phyloP scores from a whole-genome alignment of 2,888 invertebrate species.

The Protonemura montana region DNA sequence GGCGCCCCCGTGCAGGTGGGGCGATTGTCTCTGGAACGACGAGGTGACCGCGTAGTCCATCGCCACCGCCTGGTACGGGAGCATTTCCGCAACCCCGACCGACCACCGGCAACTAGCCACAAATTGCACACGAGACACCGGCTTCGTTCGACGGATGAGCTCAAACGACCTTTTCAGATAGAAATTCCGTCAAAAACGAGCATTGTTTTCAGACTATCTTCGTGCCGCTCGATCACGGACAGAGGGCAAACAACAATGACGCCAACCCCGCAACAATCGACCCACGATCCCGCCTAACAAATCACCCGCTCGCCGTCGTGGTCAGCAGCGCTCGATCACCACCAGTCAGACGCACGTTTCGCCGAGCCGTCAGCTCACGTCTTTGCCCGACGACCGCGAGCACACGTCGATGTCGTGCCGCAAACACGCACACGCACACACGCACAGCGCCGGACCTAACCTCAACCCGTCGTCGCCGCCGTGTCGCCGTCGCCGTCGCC shows the following conservation, averaged over 20 bases:
- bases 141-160: too few species aligned
- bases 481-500: constrained; percentile 16
- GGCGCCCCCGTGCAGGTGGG: constrained; percentile 65
- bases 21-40: constrained; percentile 62
- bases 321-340: too few species aligned
- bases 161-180: too few species aligned
- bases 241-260: too few species aligned
- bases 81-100: constrained; percentile 51
- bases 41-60: constrained; percentile 68
- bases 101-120: neutral
- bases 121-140: too few species aligned
- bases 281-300: too few species aligned
- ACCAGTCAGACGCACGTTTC: neutral
- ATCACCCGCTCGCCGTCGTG: too few species aligned
- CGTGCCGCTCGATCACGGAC: too few species aligned
- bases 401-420: constrained; percentile 23
- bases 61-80: constrained; percentile 67
- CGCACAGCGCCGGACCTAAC: neutral
- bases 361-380: neutral
- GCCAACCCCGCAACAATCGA: too few species aligned
- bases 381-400: neutral
- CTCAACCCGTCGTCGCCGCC: neutral
- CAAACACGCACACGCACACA: neutral
- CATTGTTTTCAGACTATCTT: too few species aligned
- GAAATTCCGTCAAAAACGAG: too few species aligned